Evolutionary conservation across 2,113 vertebrate genomes (phyloP), one percentile per base, ranked within the genome.

Genomic region (Psephotus haematonotus): DNA sequence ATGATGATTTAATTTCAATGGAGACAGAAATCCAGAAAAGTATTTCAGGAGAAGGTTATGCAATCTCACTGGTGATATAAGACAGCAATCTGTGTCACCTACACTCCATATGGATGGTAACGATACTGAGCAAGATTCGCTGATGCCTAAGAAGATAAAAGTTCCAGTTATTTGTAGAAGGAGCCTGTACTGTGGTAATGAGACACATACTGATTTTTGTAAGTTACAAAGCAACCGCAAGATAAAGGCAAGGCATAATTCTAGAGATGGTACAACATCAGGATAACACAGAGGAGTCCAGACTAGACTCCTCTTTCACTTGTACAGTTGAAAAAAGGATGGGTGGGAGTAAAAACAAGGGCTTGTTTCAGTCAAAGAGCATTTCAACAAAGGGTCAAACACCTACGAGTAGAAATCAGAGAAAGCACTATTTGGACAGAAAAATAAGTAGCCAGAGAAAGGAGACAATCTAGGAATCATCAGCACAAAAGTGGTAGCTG

Each of bases 31-130:
- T 31, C 68, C 69, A 93, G 53, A 88, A 75, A 69, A 92, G 77
- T 81, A 84, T 67, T 95, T 79, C 59, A 77, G 71, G 79, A 68
- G 69, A 53, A 82, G 29, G 86, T 95, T 96, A 96, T 91, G 88
- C 84, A 96, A 96, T 60, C 60, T 37, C 0, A 0, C 60, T 91
- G 81, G 81, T 93, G 94, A 95, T 28, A 75, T 65, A 82, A 91
- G 86, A 31, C 69, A 71, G 91, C 91, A 92, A 91, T 92, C 94
- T 93, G 82, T 90, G 91, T 95, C 93, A 86, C 86, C 84, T 81
- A 95, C 93, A 89, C 91, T 95, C 95, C 91, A 93, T 95, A 94
- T 86, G 91, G 92, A 75, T 87, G 37, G 35, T 2, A 92, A 59
- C 4, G 59, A 12, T 69, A 88, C 1, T 7, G n/a, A 92, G 86